phyloP scores from a whole-genome alignment of 2,888 invertebrate genomes.

The Dicyrtomina minuta region DNA sequence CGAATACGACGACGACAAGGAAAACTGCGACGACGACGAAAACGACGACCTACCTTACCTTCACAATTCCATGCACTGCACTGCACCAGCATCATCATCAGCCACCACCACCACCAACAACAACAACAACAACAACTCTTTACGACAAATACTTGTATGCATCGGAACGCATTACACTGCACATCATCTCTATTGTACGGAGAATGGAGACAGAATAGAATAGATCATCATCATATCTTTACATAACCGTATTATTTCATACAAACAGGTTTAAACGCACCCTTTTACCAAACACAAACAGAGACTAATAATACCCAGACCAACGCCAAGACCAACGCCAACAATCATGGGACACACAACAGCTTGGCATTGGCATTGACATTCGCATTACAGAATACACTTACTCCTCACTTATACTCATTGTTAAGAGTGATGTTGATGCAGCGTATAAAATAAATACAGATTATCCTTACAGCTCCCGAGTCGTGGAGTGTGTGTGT shows the following conservation, averaged over 20 bases:
- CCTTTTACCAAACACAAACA: neutral
- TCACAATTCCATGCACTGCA: constrained; percentile 17
- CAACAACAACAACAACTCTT: too few relatives aligned
- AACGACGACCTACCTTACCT: constrained; percentile 17
- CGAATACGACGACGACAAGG: too few relatives aligned
- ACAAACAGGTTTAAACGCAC: neutral
- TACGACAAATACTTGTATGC: too few relatives aligned
- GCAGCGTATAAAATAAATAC: too few relatives aligned
- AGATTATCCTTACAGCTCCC: too few relatives aligned
- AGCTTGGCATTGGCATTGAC: neutral
- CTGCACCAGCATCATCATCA: constrained; percentile 9
- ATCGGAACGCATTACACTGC: neutral
- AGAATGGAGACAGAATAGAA: neutral
- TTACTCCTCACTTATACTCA: too few relatives aligned
- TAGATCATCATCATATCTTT: constrained; percentile 19
- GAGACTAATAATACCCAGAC: neutral
- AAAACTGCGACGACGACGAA: too few relatives aligned
- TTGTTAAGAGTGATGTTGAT: too few relatives aligned
- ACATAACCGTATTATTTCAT: constrained; percentile 16
- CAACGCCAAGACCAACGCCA: neutral
- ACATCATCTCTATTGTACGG: constrained; percentile 3
- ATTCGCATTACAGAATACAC: too few relatives aligned
- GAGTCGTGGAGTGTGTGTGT: too few relatives aligned
- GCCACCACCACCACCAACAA: neutral
- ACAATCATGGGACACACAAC: neutral